Conservation (phyloP, 1,140 invertebrate species). For the Zaprionus kolodkinae region DNA sequence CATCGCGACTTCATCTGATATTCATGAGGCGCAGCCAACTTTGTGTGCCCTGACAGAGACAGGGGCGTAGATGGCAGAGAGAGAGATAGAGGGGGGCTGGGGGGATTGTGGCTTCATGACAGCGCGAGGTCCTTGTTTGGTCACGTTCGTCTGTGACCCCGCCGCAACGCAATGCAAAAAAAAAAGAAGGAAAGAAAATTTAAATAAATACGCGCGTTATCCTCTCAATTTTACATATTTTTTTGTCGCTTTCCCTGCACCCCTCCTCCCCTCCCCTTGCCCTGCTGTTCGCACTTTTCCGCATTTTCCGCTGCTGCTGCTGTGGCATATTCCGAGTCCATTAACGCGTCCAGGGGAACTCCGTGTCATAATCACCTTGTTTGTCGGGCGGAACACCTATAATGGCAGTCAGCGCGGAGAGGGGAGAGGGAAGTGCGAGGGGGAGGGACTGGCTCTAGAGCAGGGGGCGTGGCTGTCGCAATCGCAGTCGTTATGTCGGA, state of each 20-base stretch:
- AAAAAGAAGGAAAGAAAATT: slow-evolving; percentile 44
- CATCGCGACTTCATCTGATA: slow-evolving; percentile 65
- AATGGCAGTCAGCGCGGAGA: slow-evolving; percentile 31
- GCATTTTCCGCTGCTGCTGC: slow-evolving; percentile 7
- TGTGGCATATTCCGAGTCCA: slow-evolving; percentile 60
- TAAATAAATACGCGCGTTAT: slow-evolving; percentile 67
- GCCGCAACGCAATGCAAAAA: slow-evolving; percentile 40
- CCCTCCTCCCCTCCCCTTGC: slow-evolving; percentile 6
- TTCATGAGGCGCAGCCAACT: slow-evolving; percentile 58
- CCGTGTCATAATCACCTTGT: slow-evolving; percentile 78
- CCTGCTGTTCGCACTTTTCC: slow-evolving; percentile 7
- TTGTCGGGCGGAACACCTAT: slow-evolving; percentile 74
- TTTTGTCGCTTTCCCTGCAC: slow-evolving; percentile 3
- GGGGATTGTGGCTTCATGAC: background rate
- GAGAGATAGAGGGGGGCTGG: too few species aligned
- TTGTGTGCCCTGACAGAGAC: slow-evolving; percentile 4
- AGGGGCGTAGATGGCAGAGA: background rate
- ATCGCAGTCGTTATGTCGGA: slow-evolving; percentile 64
- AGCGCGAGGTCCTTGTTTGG: slow-evolving; percentile 40
- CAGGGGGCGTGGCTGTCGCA: slow-evolving; percentile 33
- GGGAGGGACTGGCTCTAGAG: background rate
- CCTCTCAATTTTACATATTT: slow-evolving; percentile 38
- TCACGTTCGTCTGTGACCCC: slow-evolving; percentile 61
- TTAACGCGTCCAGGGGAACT: slow-evolving; percentile 68
- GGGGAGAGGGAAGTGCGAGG: background rate